Evolutionary conservation across 2,113 vertebrate genomes (phyloP), one percentile per base, ranked within the genome.

Genomic region (Corynorhinus townsendii): DNA sequence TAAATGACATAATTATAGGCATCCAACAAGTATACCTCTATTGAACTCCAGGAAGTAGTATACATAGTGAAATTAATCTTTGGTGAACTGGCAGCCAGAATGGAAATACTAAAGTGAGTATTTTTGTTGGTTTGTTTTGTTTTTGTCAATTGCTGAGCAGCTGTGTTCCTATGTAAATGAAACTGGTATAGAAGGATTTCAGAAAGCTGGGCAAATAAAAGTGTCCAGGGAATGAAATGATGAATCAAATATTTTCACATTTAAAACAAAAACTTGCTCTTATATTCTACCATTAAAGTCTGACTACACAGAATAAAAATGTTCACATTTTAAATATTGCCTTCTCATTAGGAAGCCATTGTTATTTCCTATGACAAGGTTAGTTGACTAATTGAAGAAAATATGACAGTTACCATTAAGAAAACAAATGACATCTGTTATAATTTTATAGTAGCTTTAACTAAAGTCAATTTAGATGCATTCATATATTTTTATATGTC

Each of bases 11-110:
- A 77, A 86, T 84, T 49, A 86, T 6, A 79, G 1, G 0, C 11
- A 77, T 8, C 16, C 86, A 22, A 20, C 62, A 62, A 82, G 69
- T 35, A 22, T 16, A 76, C 43, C 40, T 94, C 90, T 93, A 22
- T 33, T 92, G 54, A 97, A 62, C 16, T 71, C 43, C 52, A 64
- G 15, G 15, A 82, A 93, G 11, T 40, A 59, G 33, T 72, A 84
- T n/a, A 45, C 11, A 43, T 77, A 62, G 19, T 88, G 87, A 96
- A 97, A 96, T 96, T 93, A 96, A 86, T 96, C 68, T 69, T 82
- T 28, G 79, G 92, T 92, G 86, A 96, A 92, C 11, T 84, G 83
- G 1, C 69, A 97, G 47, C 35, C 64, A 86, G 52, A 12, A 76
- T 79, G 95, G 19, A 97, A 43, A 73, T 45, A 93, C 79, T 93